Base-by-base conservation (phyloP, 2,797 vertebrate genomes). In the Anniella stebbinsi region DNA sequence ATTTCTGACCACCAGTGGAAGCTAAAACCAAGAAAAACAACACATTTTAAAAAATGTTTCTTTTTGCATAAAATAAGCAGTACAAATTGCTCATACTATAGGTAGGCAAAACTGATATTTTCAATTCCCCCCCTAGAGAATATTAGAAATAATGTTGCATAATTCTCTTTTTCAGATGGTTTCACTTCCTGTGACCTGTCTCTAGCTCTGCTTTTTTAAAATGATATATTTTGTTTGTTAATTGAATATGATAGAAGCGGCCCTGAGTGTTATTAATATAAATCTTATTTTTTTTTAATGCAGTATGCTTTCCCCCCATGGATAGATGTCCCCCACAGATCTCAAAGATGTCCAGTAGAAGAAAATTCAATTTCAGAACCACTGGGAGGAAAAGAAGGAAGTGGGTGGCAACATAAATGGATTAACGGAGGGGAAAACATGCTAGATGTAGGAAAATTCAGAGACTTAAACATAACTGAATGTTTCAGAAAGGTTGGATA, bases 1-100 rank as follows among this genome's bases (percentile, higher is more conserved):
- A 92, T 93, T 95, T 97, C 91, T 90, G 91, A 96, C 96, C 94
- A 73, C 96, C 97, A 95, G 93, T 96, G 92, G 97, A 96, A 97
- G 96, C 97, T 98, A 95, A 80, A 97, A 96, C 75, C 41, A 95
- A 89, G 93, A 0, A 15, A 2, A 60, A 33, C 25, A 12, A 28
- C 67, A 89, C 90, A n/a, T 87, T 69, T 1, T 63, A 21, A 45
- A 63, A 95, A 95, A 87, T 3, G 38, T 17, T 12, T 90, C 70
- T 33, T 13, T 60, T 48, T 92, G 89, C 85, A 36, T 18, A 28
- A 73, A 82, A 30, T 25, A n/a, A 88, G 4, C 41, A n/a, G 30
- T 3, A 38, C 36, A 38, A 54, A 28, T 88, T 36, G 51, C 11
- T 88, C 57, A 21, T 28, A n/a, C 30, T 10, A 78, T n/a, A 80